Percentiles rank a stretch among this genome's conserved stretches.
phyloP scores from a whole-genome alignment of 2,888 invertebrate species.

The Erpobdella octoculata region DNA sequence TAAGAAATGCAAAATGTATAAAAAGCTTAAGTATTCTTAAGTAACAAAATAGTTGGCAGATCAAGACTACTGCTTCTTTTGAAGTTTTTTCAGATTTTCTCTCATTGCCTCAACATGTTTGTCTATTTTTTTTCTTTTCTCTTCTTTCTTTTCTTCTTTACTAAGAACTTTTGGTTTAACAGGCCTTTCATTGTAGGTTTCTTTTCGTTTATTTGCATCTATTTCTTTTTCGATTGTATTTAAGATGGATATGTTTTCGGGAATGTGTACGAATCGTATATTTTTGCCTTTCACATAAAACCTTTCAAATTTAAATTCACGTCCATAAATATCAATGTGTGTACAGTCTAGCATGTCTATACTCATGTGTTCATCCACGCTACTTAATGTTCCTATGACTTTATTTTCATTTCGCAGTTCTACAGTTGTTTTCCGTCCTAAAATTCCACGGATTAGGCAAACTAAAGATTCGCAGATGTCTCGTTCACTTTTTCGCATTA shows the following conservation, averaged over 20 bases:
- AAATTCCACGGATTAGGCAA: slow-evolving; percentile 14
- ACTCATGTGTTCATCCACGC: slow-evolving; percentile 21
- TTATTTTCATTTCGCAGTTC: slow-evolving; percentile 22
- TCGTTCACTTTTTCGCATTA: not conserved
- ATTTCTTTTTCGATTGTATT: slow-evolving; percentile 15
- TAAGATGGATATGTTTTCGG: not conserved
- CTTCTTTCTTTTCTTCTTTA: slow-evolving; percentile 7
- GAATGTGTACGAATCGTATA: slow-evolving; percentile 24
- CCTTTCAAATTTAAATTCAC: slow-evolving; percentile 2
- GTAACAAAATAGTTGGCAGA: too few species aligned
- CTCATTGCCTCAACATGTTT: slow-evolving; percentile 16
- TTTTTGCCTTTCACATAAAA: slow-evolving; percentile 22
- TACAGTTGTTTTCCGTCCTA: slow-evolving; percentile 19
- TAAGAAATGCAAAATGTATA: too few species aligned
- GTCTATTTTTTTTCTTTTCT: not conserved
- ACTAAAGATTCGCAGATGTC: slow-evolving; percentile 9
- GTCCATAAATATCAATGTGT: slow-evolving; percentile 7
- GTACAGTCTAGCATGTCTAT: not conserved
- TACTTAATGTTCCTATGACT: not conserved
- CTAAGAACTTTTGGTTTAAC: slow-evolving; percentile 2
- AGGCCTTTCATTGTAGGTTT: slow-evolving; percentile 1
- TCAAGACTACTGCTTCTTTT: too few species aligned
- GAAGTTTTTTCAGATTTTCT: slow-evolving; percentile 8
- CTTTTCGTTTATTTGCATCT: not conserved
- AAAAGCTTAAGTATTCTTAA: too few species aligned